A percentile compares a stretch with the other conserved stretches of the same genome.
Evolutionary conservation across 1,140 invertebrate genomes (phyloP).

Genomic region (Ctenoplectra terminalis): DNA sequence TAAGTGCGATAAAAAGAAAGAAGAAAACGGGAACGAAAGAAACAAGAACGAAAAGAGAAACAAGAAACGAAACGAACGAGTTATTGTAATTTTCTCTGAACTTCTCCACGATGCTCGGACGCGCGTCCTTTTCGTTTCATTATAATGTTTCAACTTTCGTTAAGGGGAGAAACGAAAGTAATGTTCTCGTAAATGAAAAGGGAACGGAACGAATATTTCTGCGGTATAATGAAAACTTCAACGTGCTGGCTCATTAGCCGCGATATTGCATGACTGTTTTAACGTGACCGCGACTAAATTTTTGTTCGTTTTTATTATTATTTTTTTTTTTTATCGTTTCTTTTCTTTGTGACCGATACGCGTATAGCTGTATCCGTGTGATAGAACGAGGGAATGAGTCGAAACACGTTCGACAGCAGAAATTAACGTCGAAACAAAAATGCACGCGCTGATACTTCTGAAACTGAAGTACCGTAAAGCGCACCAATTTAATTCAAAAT

Average conservation of each 20-base stretch:
- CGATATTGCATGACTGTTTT: not conserved
- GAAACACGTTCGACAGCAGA: not conserved
- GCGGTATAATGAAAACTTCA: conserved; percentile 11
- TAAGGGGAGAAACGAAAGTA: conserved; percentile 4
- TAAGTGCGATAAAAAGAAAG: not conserved
- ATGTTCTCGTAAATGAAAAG: not conserved
- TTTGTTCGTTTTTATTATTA: not conserved
- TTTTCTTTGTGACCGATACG: conserved; percentile 13
- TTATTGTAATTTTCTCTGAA: conserved; percentile 13
- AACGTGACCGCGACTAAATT: not conserved
- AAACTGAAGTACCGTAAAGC: not conserved
- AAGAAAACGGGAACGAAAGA: not conserved
- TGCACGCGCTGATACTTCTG: conserved; percentile 17
- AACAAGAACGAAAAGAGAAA: not conserved
- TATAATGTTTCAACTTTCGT: conserved; percentile 17
- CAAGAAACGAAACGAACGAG: not conserved
- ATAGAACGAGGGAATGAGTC: not conserved
- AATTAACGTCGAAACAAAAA: conserved; percentile 26
- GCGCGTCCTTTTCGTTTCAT: conserved; percentile 15
- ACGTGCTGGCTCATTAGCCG: conserved; percentile 13
- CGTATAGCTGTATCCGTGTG: not conserved
- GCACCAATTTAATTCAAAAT: conserved; percentile 11
- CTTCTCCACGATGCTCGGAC: not conserved
- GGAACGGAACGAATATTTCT: conserved; percentile 2
- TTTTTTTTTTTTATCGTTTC: no score